phyloP scores from a whole-genome alignment of 2,888 invertebrate species.

The Lissonota sp. region DNA sequence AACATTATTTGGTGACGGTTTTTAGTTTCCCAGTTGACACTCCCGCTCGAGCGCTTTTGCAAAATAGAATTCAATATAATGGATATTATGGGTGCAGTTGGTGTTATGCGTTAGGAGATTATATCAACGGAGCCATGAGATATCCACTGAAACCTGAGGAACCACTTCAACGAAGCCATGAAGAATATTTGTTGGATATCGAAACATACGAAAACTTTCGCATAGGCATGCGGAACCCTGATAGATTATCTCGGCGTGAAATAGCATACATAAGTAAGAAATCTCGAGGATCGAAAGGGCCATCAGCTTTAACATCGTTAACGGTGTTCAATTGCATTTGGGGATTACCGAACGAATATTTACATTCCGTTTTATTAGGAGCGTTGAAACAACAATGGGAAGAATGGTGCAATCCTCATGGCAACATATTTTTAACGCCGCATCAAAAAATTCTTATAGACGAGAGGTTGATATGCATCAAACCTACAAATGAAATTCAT shows the following conservation, averaged over 20 bases:
- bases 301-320: background rate
- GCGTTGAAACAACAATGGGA: conserved; percentile 44
- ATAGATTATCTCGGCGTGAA: too few species aligned
- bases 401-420: conserved; percentile 38
- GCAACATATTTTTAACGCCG: background rate
- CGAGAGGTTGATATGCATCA: conserved; percentile 43
- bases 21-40: conserved; percentile 44
- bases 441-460: background rate
- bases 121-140: conserved; percentile 34
- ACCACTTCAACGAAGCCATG: conserved; percentile 2
- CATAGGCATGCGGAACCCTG: too few species aligned
- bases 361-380: conserved; percentile 53
- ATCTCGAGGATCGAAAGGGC: background rate
- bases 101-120: conserved; percentile 39
- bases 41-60: conserved; percentile 35
- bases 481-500: conserved; percentile 50
- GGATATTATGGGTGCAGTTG: conserved; percentile 47
- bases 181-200: conserved; percentile 18
- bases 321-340: conserved; percentile 49
- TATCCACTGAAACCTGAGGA: conserved; percentile 25
- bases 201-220: background rate
- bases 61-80: conserved; percentile 43
- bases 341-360: conserved; percentile 51
- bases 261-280: background rate
- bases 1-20: background rate